Percentiles rank a stretch among this genome's conserved stretches.
These are phyloP conservation scores for Leptarthrus brevirostris DNA, from an alignment of 2,888 invertebrate genomes.

Conservation along the genomic window DNA sequence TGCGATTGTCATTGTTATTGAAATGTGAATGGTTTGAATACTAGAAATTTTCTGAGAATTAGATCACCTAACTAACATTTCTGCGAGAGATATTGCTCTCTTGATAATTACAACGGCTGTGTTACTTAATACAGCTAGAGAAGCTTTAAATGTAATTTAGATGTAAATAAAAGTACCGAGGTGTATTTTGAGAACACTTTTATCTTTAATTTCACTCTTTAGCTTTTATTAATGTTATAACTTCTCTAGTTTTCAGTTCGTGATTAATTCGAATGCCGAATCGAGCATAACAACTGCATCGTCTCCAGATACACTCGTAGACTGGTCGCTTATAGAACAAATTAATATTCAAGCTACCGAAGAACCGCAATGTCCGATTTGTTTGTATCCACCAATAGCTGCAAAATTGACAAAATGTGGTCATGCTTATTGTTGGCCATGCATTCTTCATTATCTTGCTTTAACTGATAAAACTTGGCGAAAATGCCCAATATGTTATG, in stretches of 20 bases:
- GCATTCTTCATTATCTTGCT: conserved; percentile 90
- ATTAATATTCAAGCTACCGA: conserved; percentile 79
- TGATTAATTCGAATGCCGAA: conserved; percentile 84
- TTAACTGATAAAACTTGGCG: conserved; percentile 84
- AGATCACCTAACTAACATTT: too few species aligned
- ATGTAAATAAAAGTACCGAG: too few species aligned
- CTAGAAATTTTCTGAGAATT: too few species aligned
- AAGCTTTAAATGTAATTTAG: too few species aligned
- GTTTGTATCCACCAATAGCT: conserved; percentile 85
- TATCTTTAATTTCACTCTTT: too few species aligned
- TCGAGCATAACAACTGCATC: conserved; percentile 71
- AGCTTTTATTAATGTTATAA: too few species aligned
- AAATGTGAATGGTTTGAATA: too few species aligned
- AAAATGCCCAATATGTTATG: conserved; percentile 94
- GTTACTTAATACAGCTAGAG: too few species aligned
- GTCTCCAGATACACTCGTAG: conserved; percentile 89
- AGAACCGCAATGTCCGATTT: conserved; percentile 88
- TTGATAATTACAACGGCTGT: too few species aligned
- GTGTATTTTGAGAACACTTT: too few species aligned
- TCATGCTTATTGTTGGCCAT: conserved; percentile 96
- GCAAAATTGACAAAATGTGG: conserved; percentile 95
- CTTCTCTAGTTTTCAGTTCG: conserved; percentile 87
- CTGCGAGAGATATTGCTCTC: too few species aligned
- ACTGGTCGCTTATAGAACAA: conserved; percentile 94
- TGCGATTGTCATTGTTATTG: too few species aligned